phyloP scores from a whole-genome alignment of 1,140 invertebrate species.

The Vanessa tameamea region DNA sequence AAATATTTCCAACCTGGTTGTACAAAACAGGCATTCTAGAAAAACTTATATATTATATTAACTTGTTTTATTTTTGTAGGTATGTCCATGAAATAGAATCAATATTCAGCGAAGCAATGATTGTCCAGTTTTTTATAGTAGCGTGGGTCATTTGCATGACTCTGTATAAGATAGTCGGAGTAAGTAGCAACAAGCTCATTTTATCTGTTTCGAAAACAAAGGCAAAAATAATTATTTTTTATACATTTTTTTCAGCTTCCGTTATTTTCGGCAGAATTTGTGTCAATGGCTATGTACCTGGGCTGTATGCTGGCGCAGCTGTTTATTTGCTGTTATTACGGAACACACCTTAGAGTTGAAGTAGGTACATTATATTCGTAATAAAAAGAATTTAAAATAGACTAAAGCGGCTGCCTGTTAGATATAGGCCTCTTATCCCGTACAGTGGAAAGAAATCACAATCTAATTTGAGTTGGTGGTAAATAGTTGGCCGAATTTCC shows the following conservation, averaged over 20 bases:
- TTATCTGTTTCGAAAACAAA: too few relatives aligned
- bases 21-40: neutral
- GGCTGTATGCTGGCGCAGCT: conserved; percentile 60
- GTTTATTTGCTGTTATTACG: conserved; percentile 66
- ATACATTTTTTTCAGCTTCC: conserved; percentile 48
- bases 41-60: neutral
- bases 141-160: conserved; percentile 71
- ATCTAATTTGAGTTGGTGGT: too few relatives aligned
- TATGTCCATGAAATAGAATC: conserved; percentile 57
- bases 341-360: conserved; percentile 57
- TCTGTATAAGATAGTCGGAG: conserved; percentile 61
- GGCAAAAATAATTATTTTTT: neutral
- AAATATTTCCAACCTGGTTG: neutral
- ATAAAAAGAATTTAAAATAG: too few relatives aligned
- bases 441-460: too few relatives aligned
- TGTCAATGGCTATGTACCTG: conserved; percentile 57
- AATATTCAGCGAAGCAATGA: conserved; percentile 60
- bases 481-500: too few relatives aligned
- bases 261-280: conserved; percentile 54
- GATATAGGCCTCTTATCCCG: too few relatives aligned
- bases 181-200: conserved; percentile 33
- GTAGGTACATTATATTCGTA: conserved; percentile 31
- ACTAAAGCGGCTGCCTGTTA: too few relatives aligned
- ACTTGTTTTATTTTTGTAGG: conserved; percentile 44
- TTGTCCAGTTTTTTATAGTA: conserved; percentile 55